A percentile compares a stretch with the other conserved stretches of the same genome.
These are phyloP conservation scores for Drosophila miranda DNA, from an alignment of 1,140 invertebrate species.

Conservation along the genomic window DNA sequence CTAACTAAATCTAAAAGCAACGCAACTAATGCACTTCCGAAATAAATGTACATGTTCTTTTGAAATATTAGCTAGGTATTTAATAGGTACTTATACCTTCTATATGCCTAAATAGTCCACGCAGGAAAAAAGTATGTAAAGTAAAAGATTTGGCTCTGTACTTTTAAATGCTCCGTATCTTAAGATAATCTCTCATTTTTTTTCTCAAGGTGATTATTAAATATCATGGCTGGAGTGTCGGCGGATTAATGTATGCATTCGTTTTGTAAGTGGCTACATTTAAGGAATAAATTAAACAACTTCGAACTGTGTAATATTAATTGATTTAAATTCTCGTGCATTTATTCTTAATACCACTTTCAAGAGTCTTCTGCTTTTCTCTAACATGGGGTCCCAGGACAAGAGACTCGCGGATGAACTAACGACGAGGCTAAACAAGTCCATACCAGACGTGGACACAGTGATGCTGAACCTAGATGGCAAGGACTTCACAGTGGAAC, in stretches of 20 bases:
- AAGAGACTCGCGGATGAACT: no score
- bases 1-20: conserved; percentile 40
- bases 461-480: no score
- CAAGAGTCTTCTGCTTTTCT: no score
- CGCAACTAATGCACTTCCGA: conserved; percentile 36
- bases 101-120: conserved; percentile 31
- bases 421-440: no score
- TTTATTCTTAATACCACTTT: not conserved
- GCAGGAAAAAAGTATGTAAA: conserved; percentile 20
- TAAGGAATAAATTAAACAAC: conserved; percentile 54
- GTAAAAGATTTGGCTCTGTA: conserved; percentile 32
- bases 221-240: conserved; percentile 41
- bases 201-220: conserved; percentile 47
- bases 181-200: conserved; percentile 28
- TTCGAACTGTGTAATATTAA: conserved; percentile 58
- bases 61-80: conserved; percentile 46
- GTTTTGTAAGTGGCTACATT: conserved; percentile 48
- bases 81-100: conserved; percentile 18
- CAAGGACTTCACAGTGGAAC: no score
- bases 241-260: conserved; percentile 44
- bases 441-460: no score
- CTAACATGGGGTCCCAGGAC: no score
- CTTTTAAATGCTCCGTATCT: conserved; percentile 28
- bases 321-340: conserved; percentile 19
- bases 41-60: conserved; percentile 48